phyloP scores from a whole-genome alignment of 2,797 vertebrate genomes.

The Enteromius treurensis region DNA sequence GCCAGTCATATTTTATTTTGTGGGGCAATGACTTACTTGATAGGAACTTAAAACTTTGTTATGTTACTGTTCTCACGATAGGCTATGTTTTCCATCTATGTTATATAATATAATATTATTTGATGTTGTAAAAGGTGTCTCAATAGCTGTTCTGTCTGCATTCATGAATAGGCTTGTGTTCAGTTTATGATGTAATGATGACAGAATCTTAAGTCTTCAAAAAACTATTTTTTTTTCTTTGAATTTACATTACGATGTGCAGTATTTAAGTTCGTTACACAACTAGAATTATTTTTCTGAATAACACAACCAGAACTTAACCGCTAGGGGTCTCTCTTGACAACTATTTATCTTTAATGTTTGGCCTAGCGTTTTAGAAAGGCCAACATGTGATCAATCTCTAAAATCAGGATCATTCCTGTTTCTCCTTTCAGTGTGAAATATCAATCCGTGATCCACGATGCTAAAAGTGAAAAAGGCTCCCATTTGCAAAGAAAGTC shows the following conservation, averaged over 20 bases:
- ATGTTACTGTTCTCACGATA: neutral
- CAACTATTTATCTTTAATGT: neutral
- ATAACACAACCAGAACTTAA: neutral
- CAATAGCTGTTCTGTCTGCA: neutral
- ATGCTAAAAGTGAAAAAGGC: slow-evolving; percentile 36
- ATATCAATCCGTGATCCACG: slow-evolving; percentile 38
- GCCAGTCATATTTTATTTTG: neutral
- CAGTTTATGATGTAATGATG: neutral
- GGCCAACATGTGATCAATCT: neutral
- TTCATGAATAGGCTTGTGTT: neutral
- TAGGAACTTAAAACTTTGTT: neutral
- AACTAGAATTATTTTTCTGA: neutral
- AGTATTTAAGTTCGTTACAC: neutral
- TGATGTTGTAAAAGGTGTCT: neutral
- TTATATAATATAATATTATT: neutral
- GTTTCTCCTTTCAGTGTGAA: slow-evolving; percentile 28
- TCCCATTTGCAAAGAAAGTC: slow-evolving; percentile 44
- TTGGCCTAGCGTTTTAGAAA: neutral
- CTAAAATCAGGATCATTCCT: slow-evolving; percentile 12
- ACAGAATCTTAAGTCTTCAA: neutral
- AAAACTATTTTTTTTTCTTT: neutral
- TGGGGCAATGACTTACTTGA: neutral
- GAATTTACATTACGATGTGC: neutral
- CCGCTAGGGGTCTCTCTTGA: slow-evolving; percentile 45
- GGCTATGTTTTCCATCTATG: neutral